Evolutionary conservation across 2,113 vertebrate species (phyloP), one percentile per base, ranked within the genome.

Genomic region (Junco hyemalis): DNA sequence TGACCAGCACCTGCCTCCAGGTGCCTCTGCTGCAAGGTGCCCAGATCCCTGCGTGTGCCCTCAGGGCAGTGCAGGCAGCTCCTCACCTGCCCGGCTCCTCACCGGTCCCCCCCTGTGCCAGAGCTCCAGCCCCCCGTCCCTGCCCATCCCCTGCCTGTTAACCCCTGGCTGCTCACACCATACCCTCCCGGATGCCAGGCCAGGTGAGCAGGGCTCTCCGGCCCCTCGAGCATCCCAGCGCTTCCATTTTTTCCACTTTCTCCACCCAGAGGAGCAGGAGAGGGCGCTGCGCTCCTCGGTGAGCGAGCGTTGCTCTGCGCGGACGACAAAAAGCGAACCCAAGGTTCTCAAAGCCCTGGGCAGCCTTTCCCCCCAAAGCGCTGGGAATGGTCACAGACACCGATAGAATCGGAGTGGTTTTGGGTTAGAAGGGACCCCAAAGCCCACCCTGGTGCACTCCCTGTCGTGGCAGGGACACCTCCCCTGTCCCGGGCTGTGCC

Each of bases 131-230:
- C 1, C 16, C 15, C 5, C 25, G 3, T 1, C 35, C 2, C 8
- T 15, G 48, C 61, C 31, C 9, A 0, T 21, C 20, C 5, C 45
- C 45, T 47, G 45, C 40, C 40, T 16, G 40, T 42, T 3, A 4
- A 16, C 0, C 3, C n/a, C 44, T 18, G 3, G 60, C 29, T 36
- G 21, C 2, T 10, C 36, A 0, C 26, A 10, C 7, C 57, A 0
- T 68, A 9, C 3, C 10, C 44, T 0, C 19, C 28, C 38, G 6
- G 14, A 64, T 36, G 7, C 3, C 59, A 0, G 50, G 10, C 72
- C 2, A 0, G 54, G 10, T 0, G 35, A 8, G 28, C 29, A 48
- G 24, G 40, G 73, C 20, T 36, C 26, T 4, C 6, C 6, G 10
- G 18, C 7, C 16, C 26, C 29, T 14, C 22, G 18, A 69, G 50